Evolutionary conservation across 2,113 vertebrate species (phyloP), one percentile per base, ranked within the genome.

Genomic region (Chauna torquata): DNA sequence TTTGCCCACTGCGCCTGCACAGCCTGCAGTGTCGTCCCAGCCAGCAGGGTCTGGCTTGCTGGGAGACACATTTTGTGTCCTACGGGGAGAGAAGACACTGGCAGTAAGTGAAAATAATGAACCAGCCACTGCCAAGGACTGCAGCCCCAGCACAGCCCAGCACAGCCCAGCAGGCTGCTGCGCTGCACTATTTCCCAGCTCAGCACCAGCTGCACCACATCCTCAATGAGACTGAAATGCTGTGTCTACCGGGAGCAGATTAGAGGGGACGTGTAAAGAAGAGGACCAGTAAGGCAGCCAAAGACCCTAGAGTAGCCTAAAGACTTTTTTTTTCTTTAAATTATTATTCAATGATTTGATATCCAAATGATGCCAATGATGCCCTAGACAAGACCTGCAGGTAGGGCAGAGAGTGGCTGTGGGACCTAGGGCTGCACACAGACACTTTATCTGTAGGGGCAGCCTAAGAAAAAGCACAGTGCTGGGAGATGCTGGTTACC

Each of bases 101-200:
- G 27, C 32, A 2, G 0, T n/a, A 71, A 76, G 78, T 76, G 30
- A 87, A 87, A 87, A 65, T 47, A 87, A 66, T 12, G 34, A 27
- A 47, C 30, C 16, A 30, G 17, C 42, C 34, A 20, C 45, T 91
- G 78, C 52, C 58, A 27, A n/a, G 68, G 38, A 12, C 62, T 40
- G 45, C 45, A 19, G 8, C 34, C 42, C 24, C 36, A 64, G 15
- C 10, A 68, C 4, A 11, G 11, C 16, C 19, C 20, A 54, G 23
- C 58, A 34, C 47, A 52, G 27, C 32, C 47, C 28, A 82, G 23
- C 40, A 52, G 1, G 5, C 27, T 3, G 3, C 38, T 1, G 0
- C n/a, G n/a, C n/a, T n/a, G n/a, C n/a, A n/a, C n/a, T n/a, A n/a
- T n/a, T n/a, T n/a, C 16, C 19, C 20, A 54, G 23, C 27, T 80